These are phyloP conservation scores for Heliconius charithonia DNA, from an alignment of 2,888 invertebrate genomes.

Conservation along the genomic window DNA sequence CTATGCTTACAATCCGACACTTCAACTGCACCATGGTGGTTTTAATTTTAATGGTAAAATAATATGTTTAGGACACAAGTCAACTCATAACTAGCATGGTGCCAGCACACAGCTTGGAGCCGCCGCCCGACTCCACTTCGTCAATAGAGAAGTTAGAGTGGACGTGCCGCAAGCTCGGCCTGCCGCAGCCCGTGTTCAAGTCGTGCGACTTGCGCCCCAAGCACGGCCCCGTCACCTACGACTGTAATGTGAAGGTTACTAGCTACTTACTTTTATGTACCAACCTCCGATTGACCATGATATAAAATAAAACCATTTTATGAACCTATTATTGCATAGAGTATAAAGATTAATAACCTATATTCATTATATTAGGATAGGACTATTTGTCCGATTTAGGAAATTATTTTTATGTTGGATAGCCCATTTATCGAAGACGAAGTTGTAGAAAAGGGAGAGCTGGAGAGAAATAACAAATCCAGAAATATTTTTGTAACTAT, in stretches of 20 bases:
- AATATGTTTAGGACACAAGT: constrained; percentile 58
- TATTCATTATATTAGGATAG: too few relatives aligned
- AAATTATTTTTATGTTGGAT: too few relatives aligned
- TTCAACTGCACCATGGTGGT: not conserved
- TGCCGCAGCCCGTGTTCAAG: constrained; percentile 73
- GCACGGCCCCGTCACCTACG: constrained; percentile 64
- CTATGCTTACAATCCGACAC: not conserved
- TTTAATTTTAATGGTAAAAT: not conserved
- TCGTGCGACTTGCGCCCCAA: constrained; percentile 64
- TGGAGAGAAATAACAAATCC: too few relatives aligned
- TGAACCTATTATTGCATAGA: too few relatives aligned
- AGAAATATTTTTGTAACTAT: too few relatives aligned
- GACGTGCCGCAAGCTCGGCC: constrained; percentile 75
- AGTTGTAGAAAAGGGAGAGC: too few relatives aligned
- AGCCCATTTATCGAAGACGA: too few relatives aligned
- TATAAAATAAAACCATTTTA: too few relatives aligned
- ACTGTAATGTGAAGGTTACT: constrained; percentile 73
- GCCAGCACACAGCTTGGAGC: constrained; percentile 67
- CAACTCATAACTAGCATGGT: constrained; percentile 65
- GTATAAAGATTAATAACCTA: too few relatives aligned
- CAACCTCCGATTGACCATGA: too few relatives aligned
- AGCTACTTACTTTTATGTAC: not conserved
- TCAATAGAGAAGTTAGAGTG: constrained; percentile 72
- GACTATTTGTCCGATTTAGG: too few relatives aligned
- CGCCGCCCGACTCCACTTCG: constrained; percentile 73